Base-by-base conservation (phyloP, 37 sponge, comb jelly and placozoan species). In the Agelas oroides region DNA sequence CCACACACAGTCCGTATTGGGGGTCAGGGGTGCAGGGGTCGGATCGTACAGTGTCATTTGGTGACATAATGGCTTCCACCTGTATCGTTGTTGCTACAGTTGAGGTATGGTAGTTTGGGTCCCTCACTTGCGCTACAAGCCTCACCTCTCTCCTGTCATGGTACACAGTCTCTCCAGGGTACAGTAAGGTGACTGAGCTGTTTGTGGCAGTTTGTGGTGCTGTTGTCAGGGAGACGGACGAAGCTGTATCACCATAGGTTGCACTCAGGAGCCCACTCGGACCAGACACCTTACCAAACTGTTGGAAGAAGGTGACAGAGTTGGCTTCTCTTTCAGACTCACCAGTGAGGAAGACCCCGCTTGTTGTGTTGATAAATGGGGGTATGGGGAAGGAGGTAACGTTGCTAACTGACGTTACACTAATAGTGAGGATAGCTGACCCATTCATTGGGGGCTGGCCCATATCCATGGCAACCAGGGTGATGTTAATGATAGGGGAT, bases 1-100 rank as follows among this genome's bases (percentile, higher is more conserved):
- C 66, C 0, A 72, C 56, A 70, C 93, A 93, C 35, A 86, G 13
- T 3, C 91, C 91, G 41, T 34, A 30, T 17, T 23, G 57, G 31
- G 23, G 30, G 40, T 85, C 56, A 20, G 87, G 65, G 16, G 77
- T 65, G 56, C 91, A 91, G 36, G 54, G 24, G 13, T 36, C 52
- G 21, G 31, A 76, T 36, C 16, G 33, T 14, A 19, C 75, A 16
- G 17, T 34, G 65, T 25, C 28, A 25, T 3, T 34, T 20, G 38
- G 25, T 20, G 60, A 35, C 17, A 71, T 25, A 31, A 19, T 69
- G 46, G 39, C 66, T 19, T 41, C 20, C 6, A 59, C 56, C 5
- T 34, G 16, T 15, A 73, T 6, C 12, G 6, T n/a, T 12, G 59
- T 70, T 34, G 38, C 3, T 38, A 6, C 27, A 15, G 56, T 35